phyloP scores from a whole-genome alignment of 2,888 invertebrate species.

The Julus scanicus region DNA sequence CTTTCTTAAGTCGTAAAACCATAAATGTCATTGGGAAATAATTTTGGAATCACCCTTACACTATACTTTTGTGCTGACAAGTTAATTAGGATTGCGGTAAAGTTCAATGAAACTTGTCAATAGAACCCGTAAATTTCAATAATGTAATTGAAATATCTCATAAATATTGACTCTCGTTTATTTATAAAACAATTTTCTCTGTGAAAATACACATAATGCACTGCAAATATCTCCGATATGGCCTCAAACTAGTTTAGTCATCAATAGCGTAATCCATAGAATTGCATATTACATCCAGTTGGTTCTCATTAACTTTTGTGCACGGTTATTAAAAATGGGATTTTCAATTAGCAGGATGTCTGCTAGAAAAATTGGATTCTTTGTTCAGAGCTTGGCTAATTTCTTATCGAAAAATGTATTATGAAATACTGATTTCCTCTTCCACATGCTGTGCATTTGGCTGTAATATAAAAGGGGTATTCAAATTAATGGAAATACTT shows the following conservation, averaged over 20 bases:
- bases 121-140: background rate
- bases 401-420: background rate
- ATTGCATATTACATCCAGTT: background rate
- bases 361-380: background rate
- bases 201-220: background rate
- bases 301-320: background rate
- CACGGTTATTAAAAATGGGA: background rate
- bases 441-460: background rate
- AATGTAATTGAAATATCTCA: conserved; percentile 18
- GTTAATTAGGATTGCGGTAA: conserved; percentile 28
- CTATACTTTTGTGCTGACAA: background rate
- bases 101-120: conserved; percentile 42
- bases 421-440: background rate
- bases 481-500: no score
- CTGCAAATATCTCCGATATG: background rate
- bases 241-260: background rate
- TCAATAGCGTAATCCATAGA: background rate
- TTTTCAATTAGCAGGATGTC: conserved; percentile 37
- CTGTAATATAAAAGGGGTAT: no score
- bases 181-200: conserved; percentile 12
- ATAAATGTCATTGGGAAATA: conserved; percentile 1
- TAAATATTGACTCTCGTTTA: conserved; percentile 1
- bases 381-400: background rate
- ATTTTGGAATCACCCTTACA: background rate
- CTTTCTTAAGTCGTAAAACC: background rate